Percentiles rank a stretch among this genome's conserved stretches.
Evolutionary conservation across 1,140 invertebrate genomes (phyloP).

Genomic region (Hydropsyche tenuis): DNA sequence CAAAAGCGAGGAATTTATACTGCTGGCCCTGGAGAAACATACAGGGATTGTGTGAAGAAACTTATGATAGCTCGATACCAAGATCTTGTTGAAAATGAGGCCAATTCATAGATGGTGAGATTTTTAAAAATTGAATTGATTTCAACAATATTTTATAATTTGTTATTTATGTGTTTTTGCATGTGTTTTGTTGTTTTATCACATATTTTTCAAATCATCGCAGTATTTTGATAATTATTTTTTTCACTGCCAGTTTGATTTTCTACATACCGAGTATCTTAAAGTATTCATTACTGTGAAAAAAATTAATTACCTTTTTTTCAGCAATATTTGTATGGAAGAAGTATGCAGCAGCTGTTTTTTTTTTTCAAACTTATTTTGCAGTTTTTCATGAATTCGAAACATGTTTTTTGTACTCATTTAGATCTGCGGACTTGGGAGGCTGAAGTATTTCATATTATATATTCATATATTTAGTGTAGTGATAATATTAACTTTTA

Average conservation of each 20-base stretch:
- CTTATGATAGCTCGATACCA: constrained; percentile 86
- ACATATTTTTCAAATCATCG: too few relatives aligned
- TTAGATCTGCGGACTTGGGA: too few relatives aligned
- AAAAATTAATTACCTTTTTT: too few relatives aligned
- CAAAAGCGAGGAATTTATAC: constrained; percentile 76
- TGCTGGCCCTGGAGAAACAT: constrained; percentile 81
- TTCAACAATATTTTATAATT: background rate
- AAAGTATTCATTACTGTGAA: background rate
- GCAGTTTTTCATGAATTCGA: too few relatives aligned
- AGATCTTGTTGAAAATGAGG: constrained; percentile 70
- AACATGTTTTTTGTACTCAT: too few relatives aligned
- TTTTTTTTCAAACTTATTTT: background rate
- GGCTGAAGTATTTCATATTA: too few relatives aligned
- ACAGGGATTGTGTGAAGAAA: constrained; percentile 91
- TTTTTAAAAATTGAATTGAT: background rate
- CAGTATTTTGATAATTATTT: too few relatives aligned
- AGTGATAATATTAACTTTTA: too few relatives aligned
- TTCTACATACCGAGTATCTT: background rate
- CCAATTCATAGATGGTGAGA: constrained; percentile 48
- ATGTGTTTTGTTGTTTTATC: background rate
- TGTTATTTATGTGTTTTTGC: too few relatives aligned
- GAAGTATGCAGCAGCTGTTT: background rate
- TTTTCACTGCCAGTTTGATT: too few relatives aligned
- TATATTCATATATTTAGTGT: too few relatives aligned
- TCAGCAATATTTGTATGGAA: background rate